Base-by-base conservation (phyloP, 64 coral and sea anemone species). In the Stichodactyla mertensii region DNA sequence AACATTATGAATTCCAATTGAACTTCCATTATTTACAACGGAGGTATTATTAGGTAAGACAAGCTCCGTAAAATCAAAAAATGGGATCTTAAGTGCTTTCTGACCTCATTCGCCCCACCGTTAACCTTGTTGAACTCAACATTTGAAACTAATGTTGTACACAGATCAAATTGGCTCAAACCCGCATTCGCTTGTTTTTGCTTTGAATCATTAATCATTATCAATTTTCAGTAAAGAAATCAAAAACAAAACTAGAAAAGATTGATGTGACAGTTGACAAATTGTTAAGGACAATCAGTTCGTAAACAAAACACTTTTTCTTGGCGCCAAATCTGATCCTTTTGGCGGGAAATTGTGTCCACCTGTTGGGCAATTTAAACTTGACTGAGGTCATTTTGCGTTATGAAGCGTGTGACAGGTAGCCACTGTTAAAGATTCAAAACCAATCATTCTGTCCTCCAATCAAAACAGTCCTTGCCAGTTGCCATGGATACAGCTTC, bases 331-430 rank as follows among this genome's bases (percentile, higher is more conserved):
- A 31, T 6, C 7, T 51, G 19, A 54, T 15, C 6, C 13, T 55
- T 81, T 54, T 55, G 78, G 78, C 78, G 78, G 53, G 78, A 81
- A 74, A 23, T 16, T 55, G 67, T 20, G 6, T 20, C 52, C 36
- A 81, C 78, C 78, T 81, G 78, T 53, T 52, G 52, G 51, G 13
- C 53, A 19, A 45, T 81, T 55, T 81, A 55, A 55, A 53, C 51
- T 74, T 81, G 78, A 81, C 26, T 81, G 78, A 81, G 78, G 78
- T 81, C 78, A 81, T 81, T 81, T 81, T 81, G 78, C 78, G 78
- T 81, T 81, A 81, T 81, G 51, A 81, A 81, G 78, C 52, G 78
- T 81, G 51, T 55, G 78, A 81, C 78, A 81, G 78, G 78, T 81
- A 55, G 53, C 15, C 12, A 53, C 52, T 81, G 78, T 81, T 81